Evolutionary conservation across 2,888 invertebrate species (phyloP), one percentile per base, ranked within the genome.

Genomic region (Aleiodes alternator): DNA sequence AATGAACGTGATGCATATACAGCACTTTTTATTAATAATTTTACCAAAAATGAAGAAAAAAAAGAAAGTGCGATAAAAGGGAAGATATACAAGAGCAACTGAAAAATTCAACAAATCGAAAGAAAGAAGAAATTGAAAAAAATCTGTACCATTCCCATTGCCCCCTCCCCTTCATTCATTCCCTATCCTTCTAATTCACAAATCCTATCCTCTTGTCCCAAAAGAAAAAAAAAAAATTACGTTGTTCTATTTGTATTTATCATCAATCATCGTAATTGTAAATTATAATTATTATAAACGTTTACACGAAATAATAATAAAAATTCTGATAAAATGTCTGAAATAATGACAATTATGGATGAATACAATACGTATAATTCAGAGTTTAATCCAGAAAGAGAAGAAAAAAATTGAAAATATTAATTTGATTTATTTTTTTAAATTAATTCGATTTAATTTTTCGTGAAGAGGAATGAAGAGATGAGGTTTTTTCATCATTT

Each of bases 251-350:
- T 89, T 89, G 88, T 89, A 89, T 88, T 88, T 88, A 88, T 89
- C 88, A 88, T 89, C 88, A 87, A 86, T 85, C 89, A 88, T 89
- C 89, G 87, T 89, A 89, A 89, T 88, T 89, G 89, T 89, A 89
- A 88, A 89, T 89, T 89, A 88, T 89, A 87, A 88, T 89, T 89
- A 88, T 89, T 89, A 89, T 88, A 89, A 89, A 89, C 89, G 89
- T 89, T 89, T 89, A 89, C 89, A 89, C 89, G 87, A 89, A 88
- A 89, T 88, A 88, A 88, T 88, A 88, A 89, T 89, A 89, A 68
- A 64, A 89, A 89, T 89, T 89, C 89, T 89, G 89, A 89, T 89
- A 88, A 89, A 89, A 89, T 88, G 88, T 89, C 89, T 89, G 82
- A 87, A 85, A 87, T 86, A 85, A 82, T 78, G 77, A n/a, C 31